Base-by-base conservation (phyloP, 2,888 invertebrate genomes). In the Microctonus aethiopoides region DNA sequence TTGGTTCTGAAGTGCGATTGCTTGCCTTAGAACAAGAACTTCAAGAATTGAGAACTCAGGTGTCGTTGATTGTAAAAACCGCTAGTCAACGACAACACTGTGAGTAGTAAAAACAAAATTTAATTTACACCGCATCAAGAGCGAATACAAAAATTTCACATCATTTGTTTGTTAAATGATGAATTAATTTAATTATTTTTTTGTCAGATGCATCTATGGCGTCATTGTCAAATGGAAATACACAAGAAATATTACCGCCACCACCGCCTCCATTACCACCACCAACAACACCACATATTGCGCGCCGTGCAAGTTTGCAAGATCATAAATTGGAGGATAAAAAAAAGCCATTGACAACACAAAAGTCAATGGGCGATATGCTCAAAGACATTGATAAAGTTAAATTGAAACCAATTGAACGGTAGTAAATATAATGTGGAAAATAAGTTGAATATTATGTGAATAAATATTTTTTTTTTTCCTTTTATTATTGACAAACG, bases 21-120 rank as follows among this genome's bases (percentile, higher is more conserved):
- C 78, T 86, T 10, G 86, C 86, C n/a, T 72, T 86, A 29, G 86
- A 86, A 64, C 86, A 86, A 70, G 84, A 86, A 73, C 79, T 86
- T 34, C 86, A 86, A 74, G 86, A 86, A 71, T 77, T 86, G 52
- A 78, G 83, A 72, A 83, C 85, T 74, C 85, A 86, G 79, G 81
- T 86, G 24, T 84, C 85, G 24, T 77, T 80, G 62, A 86, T 86
- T 70, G 85, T 86, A 2, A 84, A 85, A 78, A 80, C 62, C 73
- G 81, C 80, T 29, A 83, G 80, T 76, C 75, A 78, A 68, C 76
- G 78, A 57, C 77, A 78, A 64, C 79, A 79, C 59, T 75, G 86
- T 84, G 77, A 76, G 82, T 77, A 68, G n/a, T n/a, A n/a, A n/a
- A 60, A 56, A 46, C n/a, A 41, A 24, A 51, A 32, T 24, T 11